phyloP scores from a whole-genome alignment of 2,888 invertebrate species.

The Theodoxus fluviatilis region DNA sequence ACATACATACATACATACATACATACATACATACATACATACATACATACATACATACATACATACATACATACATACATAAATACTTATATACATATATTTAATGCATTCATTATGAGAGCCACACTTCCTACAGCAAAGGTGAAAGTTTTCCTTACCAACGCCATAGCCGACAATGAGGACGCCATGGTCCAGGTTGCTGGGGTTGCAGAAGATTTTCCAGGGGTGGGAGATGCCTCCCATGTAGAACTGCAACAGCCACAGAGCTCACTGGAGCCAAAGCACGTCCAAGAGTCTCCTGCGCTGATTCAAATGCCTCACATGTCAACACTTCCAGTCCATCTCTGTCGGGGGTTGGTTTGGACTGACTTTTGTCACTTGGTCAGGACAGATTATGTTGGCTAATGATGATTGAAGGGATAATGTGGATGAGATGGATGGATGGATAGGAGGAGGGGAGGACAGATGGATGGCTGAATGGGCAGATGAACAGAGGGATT shows the following conservation, averaged over 20 bases:
- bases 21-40: background rate
- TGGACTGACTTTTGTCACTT: too few species aligned
- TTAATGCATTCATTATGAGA: background rate
- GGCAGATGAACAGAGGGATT: too few species aligned
- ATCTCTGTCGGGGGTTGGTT: too few species aligned
- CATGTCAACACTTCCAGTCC: too few species aligned
- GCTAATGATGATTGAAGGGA: too few species aligned
- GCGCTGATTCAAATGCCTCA: too few species aligned
- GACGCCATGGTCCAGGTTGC: conserved; percentile 90
- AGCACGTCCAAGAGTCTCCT: too few species aligned
- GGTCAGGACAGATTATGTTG: too few species aligned
- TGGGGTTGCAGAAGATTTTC: conserved; percentile 80
- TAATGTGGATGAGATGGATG: too few species aligned
- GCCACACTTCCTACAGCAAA: background rate
- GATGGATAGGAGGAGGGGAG: too few species aligned
- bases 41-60: conserved; percentile 11
- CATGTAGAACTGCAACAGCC: conserved; percentile 82
- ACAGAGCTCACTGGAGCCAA: too few species aligned
- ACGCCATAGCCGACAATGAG: conserved; percentile 88
- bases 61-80: background rate
- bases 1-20: background rate
- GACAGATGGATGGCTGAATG: too few species aligned
- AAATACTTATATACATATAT: background rate
- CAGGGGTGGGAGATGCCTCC: conserved; percentile 94
- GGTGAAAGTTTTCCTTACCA: conserved; percentile 43